These are phyloP conservation scores for Lasiurus borealis DNA, from an alignment of 2,113 vertebrate genomes.

Conservation along the genomic window DNA sequence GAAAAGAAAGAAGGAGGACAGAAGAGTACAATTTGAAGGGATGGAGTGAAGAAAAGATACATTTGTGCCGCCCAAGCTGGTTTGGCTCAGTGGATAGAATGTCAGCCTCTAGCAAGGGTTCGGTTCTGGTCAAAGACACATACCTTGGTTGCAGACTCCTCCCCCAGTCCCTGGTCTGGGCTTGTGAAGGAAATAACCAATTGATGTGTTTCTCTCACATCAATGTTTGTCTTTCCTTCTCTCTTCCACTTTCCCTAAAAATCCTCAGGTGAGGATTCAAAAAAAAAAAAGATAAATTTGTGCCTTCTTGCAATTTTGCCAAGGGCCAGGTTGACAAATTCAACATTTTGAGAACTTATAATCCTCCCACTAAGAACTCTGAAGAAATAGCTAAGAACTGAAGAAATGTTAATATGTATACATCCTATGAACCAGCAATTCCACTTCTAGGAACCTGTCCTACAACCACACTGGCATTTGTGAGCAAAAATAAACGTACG, in stretches of 20 bases:
- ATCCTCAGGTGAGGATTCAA: too few relatives aligned
- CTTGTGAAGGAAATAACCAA: too few relatives aligned
- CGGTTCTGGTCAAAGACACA: too few relatives aligned
- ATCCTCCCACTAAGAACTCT: conserved; percentile 26
- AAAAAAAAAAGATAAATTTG: not conserved
- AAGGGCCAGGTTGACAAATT: conserved; percentile 34
- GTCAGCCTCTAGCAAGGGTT: too few relatives aligned
- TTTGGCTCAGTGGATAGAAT: too few relatives aligned
- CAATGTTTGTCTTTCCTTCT: too few relatives aligned
- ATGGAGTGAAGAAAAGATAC: not conserved
- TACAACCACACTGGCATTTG: not conserved
- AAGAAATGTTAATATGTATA: not conserved
- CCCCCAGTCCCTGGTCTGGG: too few relatives aligned
- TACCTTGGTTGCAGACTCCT: too few relatives aligned
- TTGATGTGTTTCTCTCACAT: too few relatives aligned
- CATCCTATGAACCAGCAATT: not conserved
- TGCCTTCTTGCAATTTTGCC: conserved; percentile 16
- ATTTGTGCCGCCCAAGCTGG: not conserved
- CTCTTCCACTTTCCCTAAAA: too few relatives aligned
- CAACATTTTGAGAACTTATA: conserved; percentile 21
- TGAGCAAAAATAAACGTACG: not conserved
- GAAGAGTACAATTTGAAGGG: not conserved
- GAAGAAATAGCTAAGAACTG: conserved; percentile 28
- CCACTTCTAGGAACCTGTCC: conserved; percentile 40
- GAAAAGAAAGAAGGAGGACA: not conserved